These are phyloP conservation scores for Sinocyclocheilus rhinocerous DNA, from an alignment of 2,113 vertebrate genomes.

Conservation along the genomic window DNA sequence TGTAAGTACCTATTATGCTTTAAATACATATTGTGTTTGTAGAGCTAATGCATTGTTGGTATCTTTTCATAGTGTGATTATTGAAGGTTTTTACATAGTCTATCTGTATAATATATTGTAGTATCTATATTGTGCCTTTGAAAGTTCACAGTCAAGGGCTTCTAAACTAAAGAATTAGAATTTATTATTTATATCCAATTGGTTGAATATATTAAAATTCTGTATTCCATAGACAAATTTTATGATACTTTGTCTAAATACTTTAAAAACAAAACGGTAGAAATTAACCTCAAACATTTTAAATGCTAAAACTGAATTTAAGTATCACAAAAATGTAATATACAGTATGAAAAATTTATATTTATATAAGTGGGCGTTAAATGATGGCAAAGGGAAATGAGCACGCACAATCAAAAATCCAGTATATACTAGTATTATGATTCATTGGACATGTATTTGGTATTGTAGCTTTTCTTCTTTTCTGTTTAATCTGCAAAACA, in stretches of 20 bases:
- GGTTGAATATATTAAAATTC: background rate
- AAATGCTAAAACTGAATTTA: background rate
- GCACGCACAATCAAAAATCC: too few species aligned
- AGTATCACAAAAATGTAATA: background rate
- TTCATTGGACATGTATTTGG: too few species aligned
- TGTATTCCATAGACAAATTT: background rate
- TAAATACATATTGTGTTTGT: background rate
- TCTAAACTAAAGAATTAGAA: background rate
- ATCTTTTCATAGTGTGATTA: background rate
- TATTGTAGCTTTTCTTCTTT: too few species aligned
- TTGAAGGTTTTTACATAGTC: background rate
- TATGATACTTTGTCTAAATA: background rate
- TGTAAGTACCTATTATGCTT: slow-evolving; percentile 45
- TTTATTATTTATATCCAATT: too few species aligned
- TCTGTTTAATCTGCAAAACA: too few species aligned
- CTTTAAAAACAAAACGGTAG: background rate
- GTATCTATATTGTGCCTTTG: background rate
- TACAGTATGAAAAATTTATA: too few species aligned
- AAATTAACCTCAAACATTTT: too few species aligned
- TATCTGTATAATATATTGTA: background rate
- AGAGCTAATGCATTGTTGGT: background rate
- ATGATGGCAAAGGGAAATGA: too few species aligned
- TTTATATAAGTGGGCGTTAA: too few species aligned
- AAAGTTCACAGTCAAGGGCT: background rate
- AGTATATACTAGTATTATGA: too few species aligned